These are phyloP conservation scores for Caiman crocodilus DNA, from an alignment of 2,797 vertebrate species.

Conservation along the genomic window DNA sequence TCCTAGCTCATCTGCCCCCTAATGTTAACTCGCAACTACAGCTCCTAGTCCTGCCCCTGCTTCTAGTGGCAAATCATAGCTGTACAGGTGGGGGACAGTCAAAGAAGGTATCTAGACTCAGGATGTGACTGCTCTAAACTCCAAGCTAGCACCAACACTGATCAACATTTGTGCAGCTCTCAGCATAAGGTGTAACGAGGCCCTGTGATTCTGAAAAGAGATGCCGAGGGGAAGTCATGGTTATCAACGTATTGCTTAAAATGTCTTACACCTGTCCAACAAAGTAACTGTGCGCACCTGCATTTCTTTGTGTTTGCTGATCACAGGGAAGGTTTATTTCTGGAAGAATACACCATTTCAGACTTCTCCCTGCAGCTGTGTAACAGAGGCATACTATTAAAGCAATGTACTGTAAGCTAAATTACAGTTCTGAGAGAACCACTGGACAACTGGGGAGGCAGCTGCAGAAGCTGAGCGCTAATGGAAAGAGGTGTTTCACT, in stretches of 20 bases:
- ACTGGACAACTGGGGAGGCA: not conserved
- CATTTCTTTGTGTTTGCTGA: not conserved
- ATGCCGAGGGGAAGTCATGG: not conserved
- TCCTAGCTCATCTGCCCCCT: no score
- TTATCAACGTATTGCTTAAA: not conserved
- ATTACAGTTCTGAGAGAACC: not conserved
- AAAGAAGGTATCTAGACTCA: no score
- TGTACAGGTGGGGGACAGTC: no score
- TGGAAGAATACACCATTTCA: not conserved
- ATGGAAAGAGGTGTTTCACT: rapidly evolving
- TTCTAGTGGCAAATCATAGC: no score
- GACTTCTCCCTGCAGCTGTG: not conserved
- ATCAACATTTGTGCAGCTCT: no score
- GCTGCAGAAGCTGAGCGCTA: rapidly evolving
- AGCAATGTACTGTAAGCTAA: not conserved
- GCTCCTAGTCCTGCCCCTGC: no score
- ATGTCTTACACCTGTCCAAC: not conserved
- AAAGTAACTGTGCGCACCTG: not conserved
- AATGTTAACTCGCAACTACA: no score
- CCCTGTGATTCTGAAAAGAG: not conserved
- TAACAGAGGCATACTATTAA: not conserved
- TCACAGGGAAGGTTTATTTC: not conserved
- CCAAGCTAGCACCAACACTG: no score
- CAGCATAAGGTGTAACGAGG: no score
- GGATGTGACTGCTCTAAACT: no score